These are phyloP conservation scores for Chrosomus eos DNA, from an alignment of 2,797 vertebrate species.

Conservation along the genomic window DNA sequence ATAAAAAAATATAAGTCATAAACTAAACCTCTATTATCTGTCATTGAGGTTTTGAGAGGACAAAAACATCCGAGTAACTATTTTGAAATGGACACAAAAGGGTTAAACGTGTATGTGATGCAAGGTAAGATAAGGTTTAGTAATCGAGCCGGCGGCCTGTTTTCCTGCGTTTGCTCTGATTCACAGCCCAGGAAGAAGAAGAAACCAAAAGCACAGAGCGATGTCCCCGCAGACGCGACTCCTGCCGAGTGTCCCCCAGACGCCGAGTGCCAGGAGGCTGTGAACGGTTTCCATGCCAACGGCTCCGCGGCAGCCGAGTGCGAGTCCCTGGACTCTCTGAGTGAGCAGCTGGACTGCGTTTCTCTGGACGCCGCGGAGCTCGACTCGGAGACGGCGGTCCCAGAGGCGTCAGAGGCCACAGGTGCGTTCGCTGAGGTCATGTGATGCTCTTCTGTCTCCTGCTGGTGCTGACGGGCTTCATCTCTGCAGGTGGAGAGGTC, in stretches of 20 bases:
- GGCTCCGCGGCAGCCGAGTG: constrained; percentile 84
- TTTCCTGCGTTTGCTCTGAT: not conserved
- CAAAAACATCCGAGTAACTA: too few relatives aligned
- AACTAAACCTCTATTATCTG: too few relatives aligned
- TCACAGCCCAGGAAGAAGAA: constrained; percentile 90
- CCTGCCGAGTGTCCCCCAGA: constrained; percentile 67
- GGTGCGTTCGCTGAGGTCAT: constrained; percentile 56
- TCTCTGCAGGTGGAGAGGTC: constrained; percentile 70
- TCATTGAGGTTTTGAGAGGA: too few relatives aligned
- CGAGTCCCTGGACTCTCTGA: constrained; percentile 91
- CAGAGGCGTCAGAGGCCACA: constrained; percentile 70
- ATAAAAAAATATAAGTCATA: too few relatives aligned
- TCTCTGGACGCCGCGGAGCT: constrained; percentile 88
- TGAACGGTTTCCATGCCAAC: constrained; percentile 93
- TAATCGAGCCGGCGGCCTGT: not conserved
- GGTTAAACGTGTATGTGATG: not conserved
- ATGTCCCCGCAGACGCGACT: constrained; percentile 66
- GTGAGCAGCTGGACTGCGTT: constrained; percentile 90
- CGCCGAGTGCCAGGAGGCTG: constrained; percentile 75
- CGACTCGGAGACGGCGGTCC: constrained; percentile 80
- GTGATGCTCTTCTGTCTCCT: not conserved
- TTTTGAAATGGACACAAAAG: not conserved
- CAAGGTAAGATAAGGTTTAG: not conserved
- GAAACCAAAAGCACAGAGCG: constrained; percentile 85
- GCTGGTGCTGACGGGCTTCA: not conserved